Conservation (phyloP, 2,113 vertebrate species). For the Cyprinodon variegatus region DNA sequence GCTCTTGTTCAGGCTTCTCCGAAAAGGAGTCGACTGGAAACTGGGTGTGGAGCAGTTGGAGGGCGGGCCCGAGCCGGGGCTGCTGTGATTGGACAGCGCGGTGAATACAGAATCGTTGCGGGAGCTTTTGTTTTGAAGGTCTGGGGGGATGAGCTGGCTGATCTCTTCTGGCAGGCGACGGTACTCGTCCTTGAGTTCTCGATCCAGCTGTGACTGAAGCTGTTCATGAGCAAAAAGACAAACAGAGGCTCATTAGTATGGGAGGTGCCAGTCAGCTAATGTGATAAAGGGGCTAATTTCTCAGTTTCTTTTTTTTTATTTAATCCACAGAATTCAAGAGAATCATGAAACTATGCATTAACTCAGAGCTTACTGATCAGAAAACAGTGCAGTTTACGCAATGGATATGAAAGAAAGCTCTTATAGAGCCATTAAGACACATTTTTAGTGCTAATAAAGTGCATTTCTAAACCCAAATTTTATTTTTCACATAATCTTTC, state of each 20-base stretch:
- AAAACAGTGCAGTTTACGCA: too few relatives aligned
- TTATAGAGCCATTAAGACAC: too few relatives aligned
- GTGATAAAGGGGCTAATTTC: too few relatives aligned
- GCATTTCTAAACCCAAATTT: too few relatives aligned
- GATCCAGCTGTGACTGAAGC: constrained; percentile 76
- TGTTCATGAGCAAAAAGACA: constrained; percentile 38
- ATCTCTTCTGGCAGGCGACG: constrained; percentile 80
- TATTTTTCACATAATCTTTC: too few relatives aligned
- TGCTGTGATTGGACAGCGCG: constrained; percentile 67
- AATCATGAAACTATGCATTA: too few relatives aligned
- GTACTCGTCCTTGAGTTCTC: constrained; percentile 76
- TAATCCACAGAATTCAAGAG: too few relatives aligned
- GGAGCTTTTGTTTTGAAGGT: constrained; percentile 76
- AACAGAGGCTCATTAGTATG: neutral
- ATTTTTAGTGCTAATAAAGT: too few relatives aligned
- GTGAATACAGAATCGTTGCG: constrained; percentile 62
- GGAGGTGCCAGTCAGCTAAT: too few relatives aligned
- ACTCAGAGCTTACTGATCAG: too few relatives aligned
- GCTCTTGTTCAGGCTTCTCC: constrained; percentile 61
- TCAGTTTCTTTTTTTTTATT: too few relatives aligned
- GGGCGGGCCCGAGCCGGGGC: constrained; percentile 63
- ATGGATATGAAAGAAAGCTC: too few relatives aligned
- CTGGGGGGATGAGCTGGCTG: constrained; percentile 79
- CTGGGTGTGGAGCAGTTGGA: constrained; percentile 81
- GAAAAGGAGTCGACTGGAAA: constrained; percentile 65